A percentile compares a stretch with the other conserved stretches of the same genome.
phyloP scores from a whole-genome alignment of 2,797 vertebrate species.

The Euthynnus affinis region DNA sequence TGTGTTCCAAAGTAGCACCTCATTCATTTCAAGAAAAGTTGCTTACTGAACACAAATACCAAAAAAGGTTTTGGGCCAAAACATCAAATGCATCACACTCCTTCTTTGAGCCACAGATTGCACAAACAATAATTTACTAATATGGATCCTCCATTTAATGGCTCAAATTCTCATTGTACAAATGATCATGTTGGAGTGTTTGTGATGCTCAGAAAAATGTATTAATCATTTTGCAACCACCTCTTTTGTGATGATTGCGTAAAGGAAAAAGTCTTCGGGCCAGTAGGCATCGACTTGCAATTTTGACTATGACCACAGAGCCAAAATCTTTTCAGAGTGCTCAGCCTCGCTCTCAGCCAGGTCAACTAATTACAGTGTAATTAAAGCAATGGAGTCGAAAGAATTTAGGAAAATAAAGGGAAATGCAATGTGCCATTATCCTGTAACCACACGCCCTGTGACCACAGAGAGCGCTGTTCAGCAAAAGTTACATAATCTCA shows the following conservation, averaged over 20 bases:
- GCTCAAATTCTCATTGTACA: background rate
- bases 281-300: conserved; percentile 1
- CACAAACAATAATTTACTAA: background rate
- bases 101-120: background rate
- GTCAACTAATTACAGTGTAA: background rate
- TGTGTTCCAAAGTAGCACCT: background rate
- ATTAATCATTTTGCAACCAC: background rate
- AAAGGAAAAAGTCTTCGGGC: background rate
- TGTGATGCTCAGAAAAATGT: background rate
- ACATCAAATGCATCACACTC: background rate
- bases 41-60: background rate
- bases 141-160: background rate
- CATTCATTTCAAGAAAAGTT: background rate
- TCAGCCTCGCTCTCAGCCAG: conserved; percentile 2
- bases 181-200: background rate
- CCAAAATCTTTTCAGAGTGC: background rate
- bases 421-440: too few species aligned
- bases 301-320: background rate
- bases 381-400: conserved; percentile 8
- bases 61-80: background rate
- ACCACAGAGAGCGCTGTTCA: too few species aligned
- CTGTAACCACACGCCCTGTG: too few species aligned
- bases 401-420: background rate
- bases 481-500: too few species aligned
- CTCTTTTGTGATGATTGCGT: background rate